These are phyloP conservation scores for Telmatochromis bifrenatus DNA, from an alignment of 2,113 vertebrate species.

Conservation along the genomic window DNA sequence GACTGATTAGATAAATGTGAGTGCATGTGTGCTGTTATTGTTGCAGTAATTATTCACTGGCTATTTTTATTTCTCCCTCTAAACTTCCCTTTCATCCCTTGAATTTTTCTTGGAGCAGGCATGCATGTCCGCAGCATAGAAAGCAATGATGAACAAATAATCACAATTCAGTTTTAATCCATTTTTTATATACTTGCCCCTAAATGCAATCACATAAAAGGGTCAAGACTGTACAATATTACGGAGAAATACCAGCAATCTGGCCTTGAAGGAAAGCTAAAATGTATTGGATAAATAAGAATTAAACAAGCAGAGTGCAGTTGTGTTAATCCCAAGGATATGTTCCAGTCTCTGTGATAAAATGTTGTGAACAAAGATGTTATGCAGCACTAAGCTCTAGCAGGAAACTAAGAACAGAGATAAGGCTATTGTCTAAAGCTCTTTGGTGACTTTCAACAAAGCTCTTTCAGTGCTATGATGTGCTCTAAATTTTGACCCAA, in stretches of 20 bases:
- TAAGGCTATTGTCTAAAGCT: neutral
- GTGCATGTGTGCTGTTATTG: constrained; percentile 28
- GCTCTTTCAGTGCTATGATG: neutral
- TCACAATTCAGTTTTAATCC: neutral
- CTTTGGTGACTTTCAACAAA: neutral
- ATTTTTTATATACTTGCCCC: neutral
- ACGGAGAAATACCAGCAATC: neutral
- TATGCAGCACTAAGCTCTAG: neutral
- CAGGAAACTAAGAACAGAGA: neutral
- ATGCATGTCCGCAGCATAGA: neutral
- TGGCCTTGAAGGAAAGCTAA: neutral
- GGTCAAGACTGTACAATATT: neutral
- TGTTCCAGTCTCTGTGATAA: neutral
- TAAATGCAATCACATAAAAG: neutral
- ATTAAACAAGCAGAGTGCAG: neutral
- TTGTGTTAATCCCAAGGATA: neutral
- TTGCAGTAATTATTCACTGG: constrained; percentile 47
- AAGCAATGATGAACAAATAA: neutral
- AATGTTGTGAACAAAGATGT: neutral
- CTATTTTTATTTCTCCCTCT: constrained; percentile 6
- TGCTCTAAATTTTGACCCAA: neutral
- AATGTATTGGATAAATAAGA: neutral
- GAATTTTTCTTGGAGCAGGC: neutral
- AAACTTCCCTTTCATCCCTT: constrained; percentile 5
- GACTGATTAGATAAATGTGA: constrained; percentile 39